These are phyloP conservation scores for Amphiprion clarkii DNA, from an alignment of 2,797 vertebrate species.

Conservation along the genomic window DNA sequence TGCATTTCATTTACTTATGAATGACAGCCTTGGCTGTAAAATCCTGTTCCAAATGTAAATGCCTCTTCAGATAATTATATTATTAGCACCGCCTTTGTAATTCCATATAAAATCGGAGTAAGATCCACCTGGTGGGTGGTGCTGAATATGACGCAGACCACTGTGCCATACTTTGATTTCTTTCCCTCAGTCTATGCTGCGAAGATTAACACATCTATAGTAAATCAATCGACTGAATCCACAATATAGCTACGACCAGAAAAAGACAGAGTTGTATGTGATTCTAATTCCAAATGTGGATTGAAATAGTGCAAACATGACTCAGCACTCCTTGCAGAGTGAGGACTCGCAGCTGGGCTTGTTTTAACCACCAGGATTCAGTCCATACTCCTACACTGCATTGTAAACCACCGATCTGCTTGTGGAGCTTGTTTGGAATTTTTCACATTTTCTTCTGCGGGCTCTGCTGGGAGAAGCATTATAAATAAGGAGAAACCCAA, in stretches of 20 bases:
- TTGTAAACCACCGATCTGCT: slow-evolving; percentile 36
- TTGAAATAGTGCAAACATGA: slow-evolving; percentile 33
- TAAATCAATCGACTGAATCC: background rate
- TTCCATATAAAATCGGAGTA: background rate
- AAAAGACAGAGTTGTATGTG: slow-evolving; percentile 3
- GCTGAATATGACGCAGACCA: no score
- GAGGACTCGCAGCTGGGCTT: slow-evolving; percentile 29
- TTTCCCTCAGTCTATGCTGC: background rate
- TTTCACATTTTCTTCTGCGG: slow-evolving; percentile 41
- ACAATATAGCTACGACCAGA: background rate
- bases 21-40: background rate
- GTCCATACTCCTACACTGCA: slow-evolving; percentile 21
- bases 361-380: slow-evolving; percentile 35
- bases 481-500: slow-evolving; percentile 19
- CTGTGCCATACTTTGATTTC: background rate
- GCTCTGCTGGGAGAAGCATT: slow-evolving; percentile 26
- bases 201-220: slow-evolving; percentile 8
- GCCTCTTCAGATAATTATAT: background rate
- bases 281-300: slow-evolving; percentile 15
- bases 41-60: slow-evolving; percentile 10
- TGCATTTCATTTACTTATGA: background rate
- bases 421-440: slow-evolving; percentile 35
- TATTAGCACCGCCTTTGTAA: background rate
- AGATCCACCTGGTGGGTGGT: background rate
- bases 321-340: background rate